Evolutionary conservation across 2,797 vertebrate genomes (phyloP).

Genomic region (Otolemur crassicaudatus): DNA sequence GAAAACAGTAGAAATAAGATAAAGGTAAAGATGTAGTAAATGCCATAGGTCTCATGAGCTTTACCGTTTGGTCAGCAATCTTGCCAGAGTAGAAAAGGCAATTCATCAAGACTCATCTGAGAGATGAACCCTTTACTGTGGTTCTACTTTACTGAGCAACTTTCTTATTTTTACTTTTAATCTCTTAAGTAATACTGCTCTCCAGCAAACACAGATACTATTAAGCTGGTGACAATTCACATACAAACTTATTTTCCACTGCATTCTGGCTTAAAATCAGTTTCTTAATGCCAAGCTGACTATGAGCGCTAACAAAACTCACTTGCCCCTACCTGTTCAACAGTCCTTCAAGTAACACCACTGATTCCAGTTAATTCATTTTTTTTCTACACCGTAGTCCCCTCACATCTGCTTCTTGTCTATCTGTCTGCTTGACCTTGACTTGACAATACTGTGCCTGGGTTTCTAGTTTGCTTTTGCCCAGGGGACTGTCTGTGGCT

Average conservation of each 20-base stretch:
- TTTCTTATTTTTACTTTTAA: not conserved
- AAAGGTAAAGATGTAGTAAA: not conserved
- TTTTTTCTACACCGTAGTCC: not conserved
- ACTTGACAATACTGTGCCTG: not conserved
- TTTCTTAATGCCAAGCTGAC: not conserved
- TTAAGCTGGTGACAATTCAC: not conserved
- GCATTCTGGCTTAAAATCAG: conserved; percentile 13
- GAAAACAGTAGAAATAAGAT: conserved; percentile 5
- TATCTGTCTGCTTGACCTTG: not conserved
- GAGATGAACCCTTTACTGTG: not conserved
- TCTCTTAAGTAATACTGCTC: not conserved
- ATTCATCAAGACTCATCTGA: not conserved
- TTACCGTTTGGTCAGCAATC: conserved; percentile 13
- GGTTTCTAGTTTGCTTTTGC: not conserved
- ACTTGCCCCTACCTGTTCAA: not conserved
- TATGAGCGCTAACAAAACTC: not conserved
- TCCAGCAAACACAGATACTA: not conserved
- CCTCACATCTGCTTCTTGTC: not conserved
- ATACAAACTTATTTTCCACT: not conserved
- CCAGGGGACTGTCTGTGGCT: too few species aligned
- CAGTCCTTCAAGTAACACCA: not conserved
- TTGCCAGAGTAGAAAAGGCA: not conserved
- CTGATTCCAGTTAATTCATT: not conserved
- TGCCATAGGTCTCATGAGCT: not conserved
- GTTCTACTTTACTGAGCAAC: not conserved